Percentiles rank a stretch among this genome's conserved stretches.
Conservation (phyloP, 2,113 vertebrate genomes). For the Arvicanthis niloticus region DNA sequence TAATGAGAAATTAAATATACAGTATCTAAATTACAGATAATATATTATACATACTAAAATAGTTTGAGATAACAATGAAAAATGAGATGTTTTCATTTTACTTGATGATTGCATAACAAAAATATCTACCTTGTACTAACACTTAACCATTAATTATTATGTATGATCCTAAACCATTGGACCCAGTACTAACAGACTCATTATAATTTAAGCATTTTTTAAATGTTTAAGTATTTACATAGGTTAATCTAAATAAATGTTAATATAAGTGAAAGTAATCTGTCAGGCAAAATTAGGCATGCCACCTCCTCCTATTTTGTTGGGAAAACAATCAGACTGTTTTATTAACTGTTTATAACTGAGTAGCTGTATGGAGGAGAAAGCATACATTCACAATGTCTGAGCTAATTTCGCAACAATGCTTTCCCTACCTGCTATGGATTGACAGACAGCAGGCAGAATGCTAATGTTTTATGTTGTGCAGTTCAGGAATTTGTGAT, state of each 20-base stretch:
- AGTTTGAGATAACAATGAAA: background rate
- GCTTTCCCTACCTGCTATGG: background rate
- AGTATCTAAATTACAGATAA: background rate
- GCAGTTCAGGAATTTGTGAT: background rate
- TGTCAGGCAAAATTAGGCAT: background rate
- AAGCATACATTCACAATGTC: background rate
- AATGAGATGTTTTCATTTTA: background rate
- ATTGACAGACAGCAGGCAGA: background rate
- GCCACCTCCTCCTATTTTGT: background rate
- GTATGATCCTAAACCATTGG: background rate
- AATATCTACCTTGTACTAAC: background rate
- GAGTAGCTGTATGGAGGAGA: background rate
- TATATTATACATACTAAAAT: background rate
- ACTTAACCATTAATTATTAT: background rate
- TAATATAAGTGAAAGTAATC: background rate
- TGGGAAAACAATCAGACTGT: background rate
- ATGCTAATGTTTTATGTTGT: background rate
- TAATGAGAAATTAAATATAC: background rate
- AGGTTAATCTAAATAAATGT: background rate
- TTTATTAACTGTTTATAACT: background rate
- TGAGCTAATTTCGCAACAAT: background rate
- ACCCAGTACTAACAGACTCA: background rate
- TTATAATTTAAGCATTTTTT: background rate
- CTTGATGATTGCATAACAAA: background rate
- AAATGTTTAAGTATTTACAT: background rate